Conservation (phyloP, 2,888 invertebrate genomes). For the Hyposoter didymator region DNA sequence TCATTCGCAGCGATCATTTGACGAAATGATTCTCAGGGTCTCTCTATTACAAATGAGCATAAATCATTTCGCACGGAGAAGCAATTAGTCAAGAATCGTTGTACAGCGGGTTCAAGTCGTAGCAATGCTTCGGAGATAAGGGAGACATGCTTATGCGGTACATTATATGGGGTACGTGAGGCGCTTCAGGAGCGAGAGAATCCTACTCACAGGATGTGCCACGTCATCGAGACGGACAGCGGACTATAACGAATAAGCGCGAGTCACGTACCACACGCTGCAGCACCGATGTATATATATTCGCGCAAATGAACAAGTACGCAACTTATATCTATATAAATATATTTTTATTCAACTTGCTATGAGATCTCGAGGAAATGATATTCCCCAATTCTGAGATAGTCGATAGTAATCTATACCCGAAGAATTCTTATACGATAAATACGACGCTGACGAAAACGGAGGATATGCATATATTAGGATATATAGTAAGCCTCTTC, state of each 20-base stretch:
- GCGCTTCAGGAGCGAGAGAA: constrained; percentile 54
- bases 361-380: constrained; percentile 56
- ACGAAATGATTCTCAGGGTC: background rate
- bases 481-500: constrained; percentile 38
- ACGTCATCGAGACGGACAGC: constrained; percentile 59
- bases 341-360: constrained; percentile 9
- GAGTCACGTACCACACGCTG: constrained; percentile 48
- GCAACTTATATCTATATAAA: background rate
- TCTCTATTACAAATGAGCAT: constrained; percentile 44
- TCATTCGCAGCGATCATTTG: background rate
- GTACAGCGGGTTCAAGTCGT: constrained; percentile 46
- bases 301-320: background rate
- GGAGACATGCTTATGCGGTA: constrained; percentile 53
- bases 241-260: constrained; percentile 55
- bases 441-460: constrained; percentile 28
- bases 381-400: constrained; percentile 58
- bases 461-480: constrained; percentile 22
- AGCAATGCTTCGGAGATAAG: constrained; percentile 38
- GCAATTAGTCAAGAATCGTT: constrained; percentile 60
- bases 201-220: constrained; percentile 62
- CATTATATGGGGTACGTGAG: constrained; percentile 49
- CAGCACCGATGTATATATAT: constrained; percentile 22
- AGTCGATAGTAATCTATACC: constrained; percentile 62
- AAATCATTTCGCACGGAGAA: constrained; percentile 48
- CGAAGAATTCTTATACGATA: constrained; percentile 45